Percentiles rank a stretch among this genome's conserved stretches.
These are phyloP conservation scores for Addax nasomaculatus DNA, from an alignment of 2,113 vertebrate genomes.

Conservation along the genomic window DNA sequence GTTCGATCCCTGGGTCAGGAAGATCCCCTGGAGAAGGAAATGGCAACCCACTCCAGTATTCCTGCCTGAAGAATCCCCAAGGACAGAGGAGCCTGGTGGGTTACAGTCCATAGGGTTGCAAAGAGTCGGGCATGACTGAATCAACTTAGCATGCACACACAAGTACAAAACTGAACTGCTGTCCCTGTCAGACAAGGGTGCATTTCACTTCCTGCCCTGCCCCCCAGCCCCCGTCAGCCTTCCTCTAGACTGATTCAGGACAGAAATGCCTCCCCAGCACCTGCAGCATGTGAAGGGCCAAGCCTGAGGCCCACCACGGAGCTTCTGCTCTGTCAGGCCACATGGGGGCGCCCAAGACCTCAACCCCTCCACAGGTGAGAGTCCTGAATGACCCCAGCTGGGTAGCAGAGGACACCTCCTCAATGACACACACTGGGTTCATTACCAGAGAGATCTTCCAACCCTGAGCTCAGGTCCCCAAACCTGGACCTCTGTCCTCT, in stretches of 20 bases:
- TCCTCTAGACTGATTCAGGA: neutral
- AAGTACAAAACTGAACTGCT: neutral
- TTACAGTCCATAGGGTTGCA: neutral
- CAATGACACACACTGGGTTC: neutral
- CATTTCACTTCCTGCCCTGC: neutral
- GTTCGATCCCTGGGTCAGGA: neutral
- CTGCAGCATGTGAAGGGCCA: neutral
- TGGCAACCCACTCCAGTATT: neutral
- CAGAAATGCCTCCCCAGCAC: neutral
- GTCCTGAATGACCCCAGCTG: neutral
- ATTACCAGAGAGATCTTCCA: neutral
- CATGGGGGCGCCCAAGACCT: neutral
- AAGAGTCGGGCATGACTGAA: neutral
- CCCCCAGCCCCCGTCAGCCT: fast-evolving
- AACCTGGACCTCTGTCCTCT: neutral
- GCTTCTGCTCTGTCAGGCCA: neutral
- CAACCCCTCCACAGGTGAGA: neutral
- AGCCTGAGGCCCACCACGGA: neutral
- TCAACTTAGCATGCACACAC: neutral
- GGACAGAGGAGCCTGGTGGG: neutral
- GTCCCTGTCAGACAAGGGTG: neutral
- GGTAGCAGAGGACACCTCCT: neutral
- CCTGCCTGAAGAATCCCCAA: neutral
- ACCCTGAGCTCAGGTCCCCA: neutral
- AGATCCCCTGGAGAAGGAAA: neutral